A percentile compares a stretch with the other conserved stretches of the same genome.
Evolutionary conservation across 92 coral and sea anemone species (phyloP).

Genomic region (Porites lobata): DNA sequence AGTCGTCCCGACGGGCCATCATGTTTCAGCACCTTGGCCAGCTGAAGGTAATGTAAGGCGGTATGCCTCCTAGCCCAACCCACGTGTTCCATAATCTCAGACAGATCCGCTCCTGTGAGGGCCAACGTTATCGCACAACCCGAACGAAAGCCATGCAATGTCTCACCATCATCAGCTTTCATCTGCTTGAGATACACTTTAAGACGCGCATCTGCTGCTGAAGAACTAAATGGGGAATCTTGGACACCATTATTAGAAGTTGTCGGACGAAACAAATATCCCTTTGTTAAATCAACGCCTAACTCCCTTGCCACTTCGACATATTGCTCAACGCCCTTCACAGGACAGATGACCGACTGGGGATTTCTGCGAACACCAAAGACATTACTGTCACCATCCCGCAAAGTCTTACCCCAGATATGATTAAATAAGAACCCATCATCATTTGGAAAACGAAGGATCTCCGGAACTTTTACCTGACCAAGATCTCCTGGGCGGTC

Average conservation of each 20-base stretch:
- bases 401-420: too few relatives aligned
- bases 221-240: conserved; percentile 41
- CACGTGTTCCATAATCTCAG: conserved; percentile 53
- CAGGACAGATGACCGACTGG: conserved; percentile 40
- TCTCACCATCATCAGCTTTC: conserved; percentile 62
- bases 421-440: too few relatives aligned
- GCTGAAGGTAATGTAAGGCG: not conserved
- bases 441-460: too few relatives aligned
- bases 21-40: conserved; percentile 15
- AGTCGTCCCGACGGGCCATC: conserved; percentile 15
- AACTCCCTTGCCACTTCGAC: conserved; percentile 20
- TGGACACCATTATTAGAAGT: conserved; percentile 33
- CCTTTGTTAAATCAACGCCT: conserved; percentile 15
- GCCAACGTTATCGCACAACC: conserved; percentile 53
- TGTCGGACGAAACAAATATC: conserved; percentile 20
- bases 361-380: conserved; percentile 44
- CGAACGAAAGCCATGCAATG: conserved; percentile 61
- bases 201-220: conserved; percentile 61
- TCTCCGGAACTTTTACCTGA: too few relatives aligned
- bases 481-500: too few relatives aligned
- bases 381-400: conserved; percentile 36
- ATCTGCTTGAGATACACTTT: conserved; percentile 48
- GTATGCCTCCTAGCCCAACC: conserved; percentile 52
- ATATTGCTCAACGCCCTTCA: conserved; percentile 40
- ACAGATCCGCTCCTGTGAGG: conserved; percentile 27